phyloP scores from a whole-genome alignment of 2,113 vertebrate species.

The Ageneiosus marmoratus region DNA sequence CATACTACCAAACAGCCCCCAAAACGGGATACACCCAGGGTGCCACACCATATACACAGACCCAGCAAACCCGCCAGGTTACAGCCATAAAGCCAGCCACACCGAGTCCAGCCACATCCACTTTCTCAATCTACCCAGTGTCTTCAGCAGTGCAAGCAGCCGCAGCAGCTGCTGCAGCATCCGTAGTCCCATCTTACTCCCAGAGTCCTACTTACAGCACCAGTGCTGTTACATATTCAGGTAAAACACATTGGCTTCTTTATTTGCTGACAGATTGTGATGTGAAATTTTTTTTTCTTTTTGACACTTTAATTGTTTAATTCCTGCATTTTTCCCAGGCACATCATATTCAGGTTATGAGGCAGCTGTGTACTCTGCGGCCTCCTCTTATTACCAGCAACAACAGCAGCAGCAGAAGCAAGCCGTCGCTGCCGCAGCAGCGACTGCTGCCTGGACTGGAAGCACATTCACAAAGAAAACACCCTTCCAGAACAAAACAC shows the following conservation, averaged over 20 bases:
- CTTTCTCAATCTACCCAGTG: constrained; percentile 96
- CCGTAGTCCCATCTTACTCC: constrained; percentile 94
- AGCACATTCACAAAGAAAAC: constrained; percentile 95
- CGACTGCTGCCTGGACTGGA: constrained; percentile 92
- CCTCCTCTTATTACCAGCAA: constrained; percentile 95
- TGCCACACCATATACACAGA: constrained; percentile 92
- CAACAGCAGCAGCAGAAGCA: constrained; percentile 88
- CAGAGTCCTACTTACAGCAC: constrained; percentile 97
- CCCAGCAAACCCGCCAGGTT: constrained; percentile 94
- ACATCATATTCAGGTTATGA: constrained; percentile 97
- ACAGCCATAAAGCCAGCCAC: constrained; percentile 96
- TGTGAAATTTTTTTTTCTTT: background rate
- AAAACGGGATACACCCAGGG: constrained; percentile 95
- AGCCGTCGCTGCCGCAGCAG: constrained; percentile 86
- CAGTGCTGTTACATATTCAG: constrained; percentile 95
- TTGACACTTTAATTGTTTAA: background rate
- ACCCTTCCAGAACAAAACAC: constrained; percentile 94
- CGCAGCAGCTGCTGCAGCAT: constrained; percentile 73
- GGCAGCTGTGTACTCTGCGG: constrained; percentile 97
- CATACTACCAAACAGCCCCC: constrained; percentile 95
- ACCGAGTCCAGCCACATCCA: constrained; percentile 90
- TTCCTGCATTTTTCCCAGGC: constrained; percentile 68
- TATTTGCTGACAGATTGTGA: background rate
- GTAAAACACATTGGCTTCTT: constrained; percentile 62
- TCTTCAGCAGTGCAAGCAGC: constrained; percentile 92